Base-by-base conservation (phyloP, 2,113 vertebrate species). In the Xenus cinereus region DNA sequence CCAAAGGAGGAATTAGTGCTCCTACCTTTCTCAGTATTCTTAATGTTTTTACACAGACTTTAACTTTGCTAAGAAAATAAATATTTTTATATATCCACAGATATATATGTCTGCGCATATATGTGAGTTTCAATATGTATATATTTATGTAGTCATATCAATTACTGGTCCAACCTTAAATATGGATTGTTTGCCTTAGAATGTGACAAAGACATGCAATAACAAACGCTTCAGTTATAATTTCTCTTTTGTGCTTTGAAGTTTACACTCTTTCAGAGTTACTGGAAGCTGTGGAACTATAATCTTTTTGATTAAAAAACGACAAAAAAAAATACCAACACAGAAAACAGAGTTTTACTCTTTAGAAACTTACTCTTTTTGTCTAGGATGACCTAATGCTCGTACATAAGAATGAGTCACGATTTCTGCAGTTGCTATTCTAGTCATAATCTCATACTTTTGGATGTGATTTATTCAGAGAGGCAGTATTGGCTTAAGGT, bases 1-100 rank as follows among this genome's bases (percentile, higher is more conserved):
- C 95, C 95, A 92, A 87, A 95, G 95, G 95, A 97, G 94, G 89
- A 96, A 93, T 87, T 91, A 84, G 41, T 71, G 75, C 45, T 84
- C 71, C 74, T 89, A 35, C 57, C 57, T 84, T 97, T 81, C 68
- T 63, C 93, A 88, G 41, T 93, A 80, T 80, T 93, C 62, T 78
- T 84, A 56, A 79, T 91, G 43, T 92, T 97, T 92, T 92, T 95
- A 82, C 71, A 91, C n/a, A 84, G 69, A 94, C 74, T 46, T 93
- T 91, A 92, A 92, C 62, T 96, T 96, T 92, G 81, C 66, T 79
- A 95, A 87, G 77, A 84, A 92, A 95, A 88, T 10, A 89, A 89
- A 17, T 96, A 95, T 95, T 92, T 97, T 97, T 96, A 28, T 94
- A 96, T 95, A 92, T 57, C 28, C 54, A 74, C 57, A 92, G 73